phyloP scores from a whole-genome alignment of 2,888 invertebrate species.

The Eumerus sabulonum region DNA sequence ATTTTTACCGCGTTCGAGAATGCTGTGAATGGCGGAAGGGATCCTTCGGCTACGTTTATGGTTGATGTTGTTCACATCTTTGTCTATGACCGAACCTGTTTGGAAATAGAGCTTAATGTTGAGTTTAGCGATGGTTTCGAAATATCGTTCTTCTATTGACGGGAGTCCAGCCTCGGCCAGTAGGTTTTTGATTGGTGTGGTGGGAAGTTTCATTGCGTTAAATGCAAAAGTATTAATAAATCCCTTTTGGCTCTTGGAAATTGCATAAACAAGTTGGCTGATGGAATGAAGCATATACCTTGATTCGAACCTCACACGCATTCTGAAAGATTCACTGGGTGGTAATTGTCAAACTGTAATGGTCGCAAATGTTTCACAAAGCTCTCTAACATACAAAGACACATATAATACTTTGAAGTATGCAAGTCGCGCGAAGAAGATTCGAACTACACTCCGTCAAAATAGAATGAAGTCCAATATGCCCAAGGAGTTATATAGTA shows the following conservation, averaged over 20 bases:
- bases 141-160: too few relatives aligned
- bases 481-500: constrained; percentile 78
- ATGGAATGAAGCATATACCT: constrained; percentile 90
- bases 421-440: constrained; percentile 79
- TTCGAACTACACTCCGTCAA: constrained; percentile 76
- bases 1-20: too few relatives aligned
- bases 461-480: constrained; percentile 77
- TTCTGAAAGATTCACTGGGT: constrained; percentile 94
- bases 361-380: constrained; percentile 95
- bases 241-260: constrained; percentile 93
- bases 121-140: too few relatives aligned
- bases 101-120: too few relatives aligned
- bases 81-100: too few relatives aligned
- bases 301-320: constrained; percentile 93
- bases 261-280: constrained; percentile 92
- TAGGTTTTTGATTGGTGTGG: constrained; percentile 97
- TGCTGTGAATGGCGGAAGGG: too few relatives aligned
- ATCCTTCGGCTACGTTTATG: too few relatives aligned
- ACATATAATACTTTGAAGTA: constrained; percentile 93
- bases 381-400: constrained; percentile 89
- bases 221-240: constrained; percentile 95
- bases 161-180: too few relatives aligned
- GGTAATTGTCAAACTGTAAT: constrained; percentile 96
- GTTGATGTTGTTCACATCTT: too few relatives aligned
- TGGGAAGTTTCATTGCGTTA: constrained; percentile 94